Evolutionary conservation across 1,140 invertebrate genomes (phyloP).

Genomic region (Zophobas atratus): DNA sequence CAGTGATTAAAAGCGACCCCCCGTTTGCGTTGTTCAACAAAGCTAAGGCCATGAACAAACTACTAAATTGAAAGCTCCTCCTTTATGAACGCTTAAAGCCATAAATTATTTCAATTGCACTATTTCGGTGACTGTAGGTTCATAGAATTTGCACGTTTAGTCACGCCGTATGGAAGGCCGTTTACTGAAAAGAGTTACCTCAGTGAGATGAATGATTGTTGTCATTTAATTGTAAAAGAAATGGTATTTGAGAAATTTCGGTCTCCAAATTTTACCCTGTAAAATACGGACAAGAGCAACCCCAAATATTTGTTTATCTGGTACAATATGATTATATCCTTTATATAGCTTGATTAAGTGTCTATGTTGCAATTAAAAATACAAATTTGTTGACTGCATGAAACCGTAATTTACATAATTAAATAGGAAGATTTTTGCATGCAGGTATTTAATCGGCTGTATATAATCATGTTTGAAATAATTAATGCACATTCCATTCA

Average conservation of each 20-base stretch:
- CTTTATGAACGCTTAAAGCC: constrained; percentile 24
- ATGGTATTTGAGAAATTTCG: neutral
- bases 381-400: constrained; percentile 34
- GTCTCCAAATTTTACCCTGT: neutral
- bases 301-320: constrained; percentile 11
- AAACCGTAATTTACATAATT: constrained; percentile 41
- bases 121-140: constrained; percentile 18
- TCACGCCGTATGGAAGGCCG: constrained; percentile 21
- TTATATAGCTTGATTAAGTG: constrained; percentile 17
- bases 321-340: neutral
- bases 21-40: constrained; percentile 9
- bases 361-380: constrained; percentile 32
- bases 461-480: constrained; percentile 29
- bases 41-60: constrained; percentile 18
- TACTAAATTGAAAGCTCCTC: constrained; percentile 32
- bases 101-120: constrained; percentile 47
- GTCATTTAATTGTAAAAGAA: constrained; percentile 18
- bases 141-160: constrained; percentile 38
- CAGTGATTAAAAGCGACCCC: constrained; percentile 27
- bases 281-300: neutral
- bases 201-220: constrained; percentile 34
- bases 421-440: constrained; percentile 40
- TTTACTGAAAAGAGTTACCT: constrained; percentile 30
- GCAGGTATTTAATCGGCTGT: constrained; percentile 34
- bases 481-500: constrained; percentile 39